A percentile compares a stretch with the other conserved stretches of the same genome.
Conservation (phyloP, 53 echinoderm and acorn worm genomes). For the Echinometra lucunter region DNA sequence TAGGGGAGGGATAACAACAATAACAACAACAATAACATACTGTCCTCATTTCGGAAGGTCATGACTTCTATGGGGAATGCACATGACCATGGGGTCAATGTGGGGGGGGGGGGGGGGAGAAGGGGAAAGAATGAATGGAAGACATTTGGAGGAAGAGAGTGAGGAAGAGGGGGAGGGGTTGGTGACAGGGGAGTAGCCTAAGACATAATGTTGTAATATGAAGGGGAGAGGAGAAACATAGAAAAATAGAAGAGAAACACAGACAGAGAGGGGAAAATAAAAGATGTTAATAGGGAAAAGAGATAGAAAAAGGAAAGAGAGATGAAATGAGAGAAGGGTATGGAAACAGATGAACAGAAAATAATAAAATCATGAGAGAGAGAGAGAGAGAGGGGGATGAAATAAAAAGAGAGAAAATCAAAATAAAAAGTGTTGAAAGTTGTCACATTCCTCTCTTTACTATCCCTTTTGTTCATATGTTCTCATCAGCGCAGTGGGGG, state of each 20-base stretch:
- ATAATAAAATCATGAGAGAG: neutral
- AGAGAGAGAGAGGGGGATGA: neutral
- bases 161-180: neutral
- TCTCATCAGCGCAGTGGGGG: neutral
- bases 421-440: neutral
- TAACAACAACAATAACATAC: conserved; percentile 53
- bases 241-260: neutral
- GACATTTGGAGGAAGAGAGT: no score
- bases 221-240: neutral
- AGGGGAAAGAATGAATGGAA: neutral
- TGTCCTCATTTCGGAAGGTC: conserved; percentile 44
- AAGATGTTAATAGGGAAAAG: no score
- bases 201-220: no score
- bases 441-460: neutral
- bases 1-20: conserved; percentile 45
- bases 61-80: conserved; percentile 35
- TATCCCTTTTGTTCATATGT: neutral
- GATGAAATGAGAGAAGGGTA: neutral
- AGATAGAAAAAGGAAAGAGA: neutral
- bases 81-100: conserved; percentile 41
- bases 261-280: no score
- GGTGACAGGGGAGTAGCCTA: no score
- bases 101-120: neutral
- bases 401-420: neutral
- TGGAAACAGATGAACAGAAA: neutral